Evolutionary conservation across 2,888 invertebrate genomes (phyloP).

Genomic region (Antheraea yamamai): DNA sequence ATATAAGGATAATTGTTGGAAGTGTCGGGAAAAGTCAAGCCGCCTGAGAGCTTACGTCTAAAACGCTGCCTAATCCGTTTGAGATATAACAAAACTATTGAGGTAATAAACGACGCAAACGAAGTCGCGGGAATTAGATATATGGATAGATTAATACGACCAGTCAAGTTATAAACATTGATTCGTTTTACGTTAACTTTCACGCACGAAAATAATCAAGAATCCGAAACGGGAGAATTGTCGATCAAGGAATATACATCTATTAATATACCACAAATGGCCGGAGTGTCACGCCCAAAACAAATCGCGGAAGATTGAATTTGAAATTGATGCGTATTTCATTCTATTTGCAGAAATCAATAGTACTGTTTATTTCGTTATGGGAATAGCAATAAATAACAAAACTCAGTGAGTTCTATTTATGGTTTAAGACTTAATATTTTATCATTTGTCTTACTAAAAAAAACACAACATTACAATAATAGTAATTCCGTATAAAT

Average conservation of each 20-base stretch:
- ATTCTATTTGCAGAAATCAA: conserved; percentile 4
- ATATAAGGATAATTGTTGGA: too few relatives aligned
- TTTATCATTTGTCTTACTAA: background rate
- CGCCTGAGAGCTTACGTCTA: too few relatives aligned
- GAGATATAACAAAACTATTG: too few relatives aligned
- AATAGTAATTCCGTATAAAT: background rate
- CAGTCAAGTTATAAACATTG: background rate
- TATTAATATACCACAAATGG: conserved; percentile 6
- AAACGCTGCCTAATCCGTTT: too few relatives aligned
- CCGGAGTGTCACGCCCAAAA: conserved; percentile 20
- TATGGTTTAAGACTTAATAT: background rate
- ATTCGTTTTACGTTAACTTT: conserved; percentile 14
- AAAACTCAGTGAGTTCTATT: background rate
- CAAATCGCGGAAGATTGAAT: conserved; percentile 26
- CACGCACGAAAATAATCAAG: conserved; percentile 56
- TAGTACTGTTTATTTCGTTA: background rate
- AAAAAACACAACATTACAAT: background rate
- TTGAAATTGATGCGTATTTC: conserved; percentile 20
- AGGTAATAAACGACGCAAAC: too few relatives aligned
- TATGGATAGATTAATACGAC: background rate
- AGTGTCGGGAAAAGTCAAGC: too few relatives aligned
- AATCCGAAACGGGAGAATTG: conserved; percentile 52
- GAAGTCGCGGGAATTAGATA: too few relatives aligned
- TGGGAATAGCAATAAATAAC: background rate
- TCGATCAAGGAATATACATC: background rate